phyloP scores from a whole-genome alignment of 2,113 vertebrate genomes.

The Alouatta palliata region DNA sequence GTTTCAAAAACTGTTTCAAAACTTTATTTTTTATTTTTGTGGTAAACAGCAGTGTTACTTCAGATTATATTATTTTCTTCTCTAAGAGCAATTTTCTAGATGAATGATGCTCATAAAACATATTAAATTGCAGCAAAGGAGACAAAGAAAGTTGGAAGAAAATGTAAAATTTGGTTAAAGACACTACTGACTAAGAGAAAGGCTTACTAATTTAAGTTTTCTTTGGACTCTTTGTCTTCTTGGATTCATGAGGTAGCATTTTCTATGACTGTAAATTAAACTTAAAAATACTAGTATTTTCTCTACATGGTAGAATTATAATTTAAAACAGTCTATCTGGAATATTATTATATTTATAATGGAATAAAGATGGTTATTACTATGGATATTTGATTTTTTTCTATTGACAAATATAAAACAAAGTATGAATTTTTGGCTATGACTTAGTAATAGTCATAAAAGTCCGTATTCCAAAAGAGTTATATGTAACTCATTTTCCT shows the following conservation, averaged over 20 bases:
- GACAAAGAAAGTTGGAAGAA: slow-evolving; percentile 73
- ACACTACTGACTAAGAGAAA: slow-evolving; percentile 76
- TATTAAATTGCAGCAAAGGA: slow-evolving; percentile 62
- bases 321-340: slow-evolving; percentile 56
- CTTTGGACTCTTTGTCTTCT: slow-evolving; percentile 69
- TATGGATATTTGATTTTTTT: slow-evolving; percentile 50
- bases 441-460: not conserved
- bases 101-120: slow-evolving; percentile 59
- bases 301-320: slow-evolving; percentile 64
- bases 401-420: not conserved
- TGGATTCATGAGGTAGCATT: slow-evolving; percentile 72
- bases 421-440: not conserved
- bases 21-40: not conserved
- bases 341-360: slow-evolving; percentile 40
- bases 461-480: not conserved
- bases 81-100: slow-evolving; percentile 53
- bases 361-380: slow-evolving; percentile 52
- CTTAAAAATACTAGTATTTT: slow-evolving; percentile 70
- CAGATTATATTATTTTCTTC: slow-evolving; percentile 33
- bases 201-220: slow-evolving; percentile 70
- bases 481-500: not conserved
- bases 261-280: slow-evolving; percentile 67
- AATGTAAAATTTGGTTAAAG: slow-evolving; percentile 79
- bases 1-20: not conserved
- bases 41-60: slow-evolving; percentile 22